These are phyloP conservation scores for Scaptomyza hsui DNA, from an alignment of 1,140 invertebrate species.

Conservation along the genomic window DNA sequence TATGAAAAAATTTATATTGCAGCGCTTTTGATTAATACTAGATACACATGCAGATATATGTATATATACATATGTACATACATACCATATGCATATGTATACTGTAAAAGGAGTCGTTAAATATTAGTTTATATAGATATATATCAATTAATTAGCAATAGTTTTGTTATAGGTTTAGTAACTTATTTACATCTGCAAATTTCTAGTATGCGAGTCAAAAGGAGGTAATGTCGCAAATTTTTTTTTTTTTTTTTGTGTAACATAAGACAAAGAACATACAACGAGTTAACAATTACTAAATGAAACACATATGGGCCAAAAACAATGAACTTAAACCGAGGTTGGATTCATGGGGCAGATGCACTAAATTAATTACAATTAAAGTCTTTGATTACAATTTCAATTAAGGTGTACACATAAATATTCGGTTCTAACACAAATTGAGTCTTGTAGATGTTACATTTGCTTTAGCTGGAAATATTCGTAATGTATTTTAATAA, in stretches of 20 bases:
- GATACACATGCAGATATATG: constrained; percentile 43
- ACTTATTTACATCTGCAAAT: constrained; percentile 66
- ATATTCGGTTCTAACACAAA: constrained; percentile 65
- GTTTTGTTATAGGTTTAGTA: constrained; percentile 32
- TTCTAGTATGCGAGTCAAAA: constrained; percentile 65
- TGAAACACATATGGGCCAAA: constrained; percentile 30
- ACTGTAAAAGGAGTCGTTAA: constrained; percentile 58
- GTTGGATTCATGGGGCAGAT: constrained; percentile 38
- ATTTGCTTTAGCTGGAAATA: constrained; percentile 68
- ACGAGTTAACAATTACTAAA: constrained; percentile 73
- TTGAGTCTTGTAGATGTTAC: constrained; percentile 66
- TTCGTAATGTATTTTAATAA: constrained; percentile 33
- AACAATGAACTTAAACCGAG: constrained; percentile 59
- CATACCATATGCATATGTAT: constrained; percentile 35
- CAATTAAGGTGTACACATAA: constrained; percentile 28
- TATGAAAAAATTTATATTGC: constrained; percentile 57
- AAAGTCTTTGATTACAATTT: constrained; percentile 72
- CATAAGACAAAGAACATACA: constrained; percentile 65
- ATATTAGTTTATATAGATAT: constrained; percentile 61
- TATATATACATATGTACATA: constrained; percentile 22
- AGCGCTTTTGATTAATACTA: constrained; percentile 59
- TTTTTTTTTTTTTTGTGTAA: constrained; percentile 48
- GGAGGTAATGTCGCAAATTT: constrained; percentile 42
- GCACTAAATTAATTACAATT: constrained; percentile 67
- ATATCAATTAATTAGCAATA: constrained; percentile 40